Percentiles rank a stretch among this genome's conserved stretches.
phyloP scores from a whole-genome alignment of 2,113 vertebrate genomes.

The Spilogale gracilis region DNA sequence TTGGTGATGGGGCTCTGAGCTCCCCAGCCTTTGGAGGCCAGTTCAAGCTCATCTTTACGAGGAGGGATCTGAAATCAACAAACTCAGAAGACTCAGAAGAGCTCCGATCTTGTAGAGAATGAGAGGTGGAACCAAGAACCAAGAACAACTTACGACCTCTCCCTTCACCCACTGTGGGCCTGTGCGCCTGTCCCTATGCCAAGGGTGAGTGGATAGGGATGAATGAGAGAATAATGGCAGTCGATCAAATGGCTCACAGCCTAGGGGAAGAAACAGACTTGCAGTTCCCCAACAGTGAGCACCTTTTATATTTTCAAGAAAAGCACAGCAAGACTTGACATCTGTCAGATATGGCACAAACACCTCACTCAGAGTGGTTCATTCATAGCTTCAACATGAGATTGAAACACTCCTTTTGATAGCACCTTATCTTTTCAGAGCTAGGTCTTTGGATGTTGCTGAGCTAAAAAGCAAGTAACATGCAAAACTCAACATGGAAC shows the following conservation, averaged over 20 bases:
- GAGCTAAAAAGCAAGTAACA: not conserved
- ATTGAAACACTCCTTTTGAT: conserved; percentile 1
- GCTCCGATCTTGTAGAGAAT: not conserved
- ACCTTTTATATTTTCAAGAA: conserved; percentile 5
- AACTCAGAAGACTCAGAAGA: not conserved
- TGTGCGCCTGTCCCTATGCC: not conserved
- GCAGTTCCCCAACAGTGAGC: not conserved
- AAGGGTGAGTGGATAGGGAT: no score
- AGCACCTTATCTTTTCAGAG: not conserved
- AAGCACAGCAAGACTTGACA: conserved; percentile 55
- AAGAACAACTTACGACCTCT: not conserved
- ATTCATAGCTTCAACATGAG: conserved; percentile 19
- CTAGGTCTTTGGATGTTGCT: not conserved
- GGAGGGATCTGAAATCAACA: not conserved
- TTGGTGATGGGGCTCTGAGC: not conserved
- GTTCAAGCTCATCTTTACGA: not conserved
- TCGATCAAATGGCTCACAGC: not conserved
- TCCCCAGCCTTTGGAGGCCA: not conserved
- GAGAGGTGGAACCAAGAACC: not conserved
- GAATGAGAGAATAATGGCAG: not conserved
- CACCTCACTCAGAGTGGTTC: not conserved
- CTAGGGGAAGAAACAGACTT: not conserved
- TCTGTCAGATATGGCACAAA: conserved; percentile 21
- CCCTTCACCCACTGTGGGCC: not conserved
- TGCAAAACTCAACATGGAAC: not conserved